phyloP scores from a whole-genome alignment of 2,113 vertebrate species.

The Myrmecophaga tridactyla region DNA sequence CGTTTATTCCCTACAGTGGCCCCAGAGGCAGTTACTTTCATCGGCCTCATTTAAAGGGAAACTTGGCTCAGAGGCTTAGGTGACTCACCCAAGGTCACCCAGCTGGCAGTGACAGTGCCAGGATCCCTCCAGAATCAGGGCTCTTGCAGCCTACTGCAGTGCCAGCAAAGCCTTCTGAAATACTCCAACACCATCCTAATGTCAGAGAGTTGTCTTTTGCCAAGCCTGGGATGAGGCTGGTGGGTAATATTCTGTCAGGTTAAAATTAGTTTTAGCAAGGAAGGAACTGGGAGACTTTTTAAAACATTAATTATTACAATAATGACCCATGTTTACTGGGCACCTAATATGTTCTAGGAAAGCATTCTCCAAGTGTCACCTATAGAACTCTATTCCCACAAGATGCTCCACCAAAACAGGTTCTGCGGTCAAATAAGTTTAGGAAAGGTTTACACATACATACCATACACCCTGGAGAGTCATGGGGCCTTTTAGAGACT shows the following conservation, averaged over 20 bases:
- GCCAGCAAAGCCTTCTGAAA: background rate
- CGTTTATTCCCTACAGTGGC: background rate
- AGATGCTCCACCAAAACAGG: background rate
- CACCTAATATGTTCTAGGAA: background rate
- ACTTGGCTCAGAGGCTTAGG: background rate
- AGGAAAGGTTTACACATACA: too few relatives aligned
- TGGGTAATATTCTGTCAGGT: background rate
- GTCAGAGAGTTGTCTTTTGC: too few relatives aligned
- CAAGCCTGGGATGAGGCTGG: background rate
- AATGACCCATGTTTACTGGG: background rate
- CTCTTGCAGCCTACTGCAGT: background rate
- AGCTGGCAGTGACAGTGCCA: background rate
- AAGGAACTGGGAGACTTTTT: background rate
- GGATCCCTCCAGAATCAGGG: background rate
- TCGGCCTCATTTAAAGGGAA: background rate
- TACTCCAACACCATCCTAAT: background rate
- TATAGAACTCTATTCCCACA: background rate
- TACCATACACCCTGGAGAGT: too few relatives aligned
- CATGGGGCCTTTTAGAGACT: too few relatives aligned
- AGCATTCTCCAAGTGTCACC: background rate
- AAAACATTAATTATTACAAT: background rate
- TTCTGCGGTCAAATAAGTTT: too few relatives aligned
- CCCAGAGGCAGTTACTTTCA: too few relatives aligned
- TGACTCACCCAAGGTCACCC: background rate
- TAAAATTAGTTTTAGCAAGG: background rate